A percentile compares a stretch with the other conserved stretches of the same genome.
phyloP scores from a whole-genome alignment of 2,113 vertebrate genomes.

The Plectropomus leopardus region DNA sequence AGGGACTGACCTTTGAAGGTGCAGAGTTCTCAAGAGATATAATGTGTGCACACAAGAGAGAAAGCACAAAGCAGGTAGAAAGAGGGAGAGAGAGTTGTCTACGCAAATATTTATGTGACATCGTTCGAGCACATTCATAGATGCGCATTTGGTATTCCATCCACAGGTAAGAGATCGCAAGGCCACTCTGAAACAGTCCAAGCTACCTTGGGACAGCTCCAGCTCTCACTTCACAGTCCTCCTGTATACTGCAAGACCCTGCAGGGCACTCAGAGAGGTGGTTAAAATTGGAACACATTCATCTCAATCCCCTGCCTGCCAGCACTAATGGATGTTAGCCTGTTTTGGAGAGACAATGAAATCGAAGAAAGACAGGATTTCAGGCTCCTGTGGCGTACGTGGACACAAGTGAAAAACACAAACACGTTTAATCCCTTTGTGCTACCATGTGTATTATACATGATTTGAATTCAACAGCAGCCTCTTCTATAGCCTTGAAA shows the following conservation, averaged over 20 bases:
- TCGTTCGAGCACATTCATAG: constrained; percentile 6
- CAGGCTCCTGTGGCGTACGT: constrained; percentile 31
- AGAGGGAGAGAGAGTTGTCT: constrained; percentile 18
- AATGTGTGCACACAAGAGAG: neutral
- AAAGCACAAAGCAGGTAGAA: neutral
- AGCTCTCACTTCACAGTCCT: constrained; percentile 52
- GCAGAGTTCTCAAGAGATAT: neutral
- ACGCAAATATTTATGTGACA: constrained; percentile 28
- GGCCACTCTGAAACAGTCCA: constrained; percentile 42
- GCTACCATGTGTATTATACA: constrained; percentile 15
- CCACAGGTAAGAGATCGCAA: constrained; percentile 53
- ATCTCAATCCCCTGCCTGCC: constrained; percentile 74
- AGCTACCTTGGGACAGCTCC: constrained; percentile 59
- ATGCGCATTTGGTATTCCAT: constrained; percentile 48
- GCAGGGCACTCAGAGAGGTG: constrained; percentile 55
- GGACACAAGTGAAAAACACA: constrained; percentile 43
- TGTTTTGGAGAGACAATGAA: constrained; percentile 70
- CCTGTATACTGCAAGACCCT: constrained; percentile 40
- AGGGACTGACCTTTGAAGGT: constrained; percentile 25
- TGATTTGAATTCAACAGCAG: constrained; percentile 48
- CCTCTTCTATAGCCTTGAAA: constrained; percentile 39
- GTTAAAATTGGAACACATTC: constrained; percentile 77
- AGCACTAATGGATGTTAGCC: constrained; percentile 70
- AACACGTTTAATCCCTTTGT: constrained; percentile 55
- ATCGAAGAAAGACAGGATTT: constrained; percentile 59